phyloP scores from a whole-genome alignment of 1,140 invertebrate species.

The Diabrotica virgifera region DNA sequence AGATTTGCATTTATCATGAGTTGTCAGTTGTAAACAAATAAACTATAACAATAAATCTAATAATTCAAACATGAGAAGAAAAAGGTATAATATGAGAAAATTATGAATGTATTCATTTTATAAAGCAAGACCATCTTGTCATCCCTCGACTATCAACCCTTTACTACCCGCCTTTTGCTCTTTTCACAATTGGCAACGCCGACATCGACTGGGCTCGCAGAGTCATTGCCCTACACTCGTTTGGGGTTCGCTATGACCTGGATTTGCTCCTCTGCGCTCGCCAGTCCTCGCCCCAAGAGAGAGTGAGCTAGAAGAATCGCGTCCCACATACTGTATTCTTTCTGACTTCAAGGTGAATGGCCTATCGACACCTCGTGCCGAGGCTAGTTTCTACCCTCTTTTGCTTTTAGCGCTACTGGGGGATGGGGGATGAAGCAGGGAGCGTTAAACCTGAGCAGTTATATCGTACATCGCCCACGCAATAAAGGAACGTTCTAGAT shows the following conservation, averaged over 20 bases:
- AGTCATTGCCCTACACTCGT: constrained; percentile 44
- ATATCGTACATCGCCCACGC: background rate
- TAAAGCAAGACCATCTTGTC: no score
- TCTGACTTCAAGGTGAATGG: constrained; percentile 41
- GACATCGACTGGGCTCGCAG: background rate
- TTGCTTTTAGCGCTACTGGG: background rate
- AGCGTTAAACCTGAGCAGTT: background rate
- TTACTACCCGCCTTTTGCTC: no score
- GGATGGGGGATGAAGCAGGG: no score
- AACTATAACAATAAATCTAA: no score
- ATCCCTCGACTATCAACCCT: no score
- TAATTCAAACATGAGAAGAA: no score
- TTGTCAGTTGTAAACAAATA: no score
- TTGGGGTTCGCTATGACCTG: constrained; percentile 37
- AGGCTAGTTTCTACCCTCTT: constrained; percentile 12
- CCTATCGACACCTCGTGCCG: constrained; percentile 15
- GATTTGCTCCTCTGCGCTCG: constrained; percentile 27
- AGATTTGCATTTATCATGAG: no score
- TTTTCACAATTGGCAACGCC: background rate
- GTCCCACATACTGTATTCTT: constrained; percentile 31
- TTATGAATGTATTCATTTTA: no score
- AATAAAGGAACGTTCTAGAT: background rate
- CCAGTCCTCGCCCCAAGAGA: background rate
- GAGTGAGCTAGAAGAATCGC: constrained; percentile 21
- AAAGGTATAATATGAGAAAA: no score